These are phyloP conservation scores for Myiozetetes cayanensis DNA, from an alignment of 2,113 vertebrate genomes.

Conservation along the genomic window DNA sequence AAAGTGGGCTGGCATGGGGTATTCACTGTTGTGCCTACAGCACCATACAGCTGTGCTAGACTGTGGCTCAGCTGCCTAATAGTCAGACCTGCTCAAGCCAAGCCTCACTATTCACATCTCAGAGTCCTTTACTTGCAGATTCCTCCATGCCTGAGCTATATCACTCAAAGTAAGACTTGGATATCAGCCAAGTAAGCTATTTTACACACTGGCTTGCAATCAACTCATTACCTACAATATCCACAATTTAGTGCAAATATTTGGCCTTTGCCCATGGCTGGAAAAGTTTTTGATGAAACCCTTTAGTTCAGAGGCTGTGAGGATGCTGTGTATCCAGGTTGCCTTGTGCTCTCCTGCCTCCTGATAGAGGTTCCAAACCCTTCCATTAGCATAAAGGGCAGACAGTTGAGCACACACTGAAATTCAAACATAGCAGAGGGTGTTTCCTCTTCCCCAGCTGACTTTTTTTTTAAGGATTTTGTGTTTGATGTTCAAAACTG, in stretches of 20 bases:
- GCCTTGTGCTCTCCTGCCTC: neutral
- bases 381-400: slow-evolving; percentile 8
- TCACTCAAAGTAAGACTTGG: neutral
- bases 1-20: neutral
- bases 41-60: neutral
- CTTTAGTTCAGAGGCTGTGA: neutral
- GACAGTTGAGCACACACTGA: slow-evolving; percentile 22
- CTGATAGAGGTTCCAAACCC: neutral
- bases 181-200: neutral
- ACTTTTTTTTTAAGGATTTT: neutral
- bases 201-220: neutral
- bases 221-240: neutral
- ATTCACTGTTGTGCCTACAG: accelerated
- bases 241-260: neutral
- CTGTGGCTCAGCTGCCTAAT: neutral
- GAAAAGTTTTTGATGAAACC: neutral
- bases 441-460: neutral
- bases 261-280: neutral
- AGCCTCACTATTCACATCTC: neutral
- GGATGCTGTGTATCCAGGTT: accelerated
- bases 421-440: neutral
- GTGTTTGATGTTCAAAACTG: neutral
- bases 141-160: neutral
- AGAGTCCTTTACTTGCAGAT: neutral
- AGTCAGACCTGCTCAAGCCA: neutral